Evolutionary conservation across 2,888 invertebrate genomes (phyloP).

Genomic region (Oxyscelio sp.): DNA sequence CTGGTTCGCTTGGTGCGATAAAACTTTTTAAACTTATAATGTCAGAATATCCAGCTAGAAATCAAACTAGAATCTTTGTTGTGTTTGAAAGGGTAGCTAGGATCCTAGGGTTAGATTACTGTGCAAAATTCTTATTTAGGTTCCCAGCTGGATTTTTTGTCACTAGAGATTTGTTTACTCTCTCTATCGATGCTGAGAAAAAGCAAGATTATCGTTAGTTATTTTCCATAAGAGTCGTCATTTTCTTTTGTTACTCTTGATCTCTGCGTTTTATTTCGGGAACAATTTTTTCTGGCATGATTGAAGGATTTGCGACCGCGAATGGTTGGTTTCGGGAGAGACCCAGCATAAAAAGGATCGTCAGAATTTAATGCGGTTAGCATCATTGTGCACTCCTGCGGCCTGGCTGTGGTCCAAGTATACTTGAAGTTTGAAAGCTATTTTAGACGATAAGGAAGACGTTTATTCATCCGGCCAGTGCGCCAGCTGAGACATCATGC

Average conservation of each 20-base stretch:
- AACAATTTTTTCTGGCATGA: conserved; percentile 31
- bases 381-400: conserved; percentile 84
- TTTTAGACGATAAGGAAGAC: conserved; percentile 88
- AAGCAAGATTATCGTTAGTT: no score
- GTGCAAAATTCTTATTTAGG: no score
- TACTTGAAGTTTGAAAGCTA: conserved; percentile 87
- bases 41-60: no score
- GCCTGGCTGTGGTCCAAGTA: conserved; percentile 87
- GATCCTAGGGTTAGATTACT: no score
- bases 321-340: background rate
- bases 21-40: no score
- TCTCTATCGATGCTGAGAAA: no score
- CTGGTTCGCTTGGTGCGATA: no score
- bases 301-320: conserved; percentile 45
- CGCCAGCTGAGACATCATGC: conserved; percentile 85
- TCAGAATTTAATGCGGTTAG: conserved; percentile 82
- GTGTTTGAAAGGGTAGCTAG: no score
- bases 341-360: conserved; percentile 71
- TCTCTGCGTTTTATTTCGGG: conserved; percentile 38
- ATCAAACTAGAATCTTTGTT: no score
- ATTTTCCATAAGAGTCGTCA: no score
- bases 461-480: conserved; percentile 86
- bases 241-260: conserved; percentile 48
- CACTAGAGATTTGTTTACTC: no score
- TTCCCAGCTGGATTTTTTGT: no score